Evolutionary conservation across 2,888 invertebrate species (phyloP).

Genomic region (Phortica okadai): DNA sequence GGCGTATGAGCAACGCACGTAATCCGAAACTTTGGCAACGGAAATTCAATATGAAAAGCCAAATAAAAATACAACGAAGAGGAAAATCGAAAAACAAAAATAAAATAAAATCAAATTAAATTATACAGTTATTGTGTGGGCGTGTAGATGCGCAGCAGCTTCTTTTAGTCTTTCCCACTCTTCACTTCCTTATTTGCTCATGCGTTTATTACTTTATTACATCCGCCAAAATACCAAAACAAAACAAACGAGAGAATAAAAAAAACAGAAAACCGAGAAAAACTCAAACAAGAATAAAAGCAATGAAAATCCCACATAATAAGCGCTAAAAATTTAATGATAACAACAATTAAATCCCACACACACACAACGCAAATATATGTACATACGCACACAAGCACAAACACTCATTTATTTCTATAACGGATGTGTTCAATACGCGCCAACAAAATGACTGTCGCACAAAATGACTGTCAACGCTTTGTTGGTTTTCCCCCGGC

Average conservation of each 20-base stretch:
- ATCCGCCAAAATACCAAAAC: neutral
- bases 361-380: neutral
- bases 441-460: neutral
- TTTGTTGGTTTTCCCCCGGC: neutral
- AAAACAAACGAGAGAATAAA: neutral
- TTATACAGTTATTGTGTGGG: neutral
- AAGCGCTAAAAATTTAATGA: slow-evolving; percentile 30
- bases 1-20: neutral
- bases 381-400: neutral
- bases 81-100: neutral
- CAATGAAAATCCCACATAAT: neutral
- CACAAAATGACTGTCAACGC: slow-evolving; percentile 15
- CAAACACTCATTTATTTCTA: neutral
- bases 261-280: neutral
- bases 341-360: slow-evolving; percentile 46
- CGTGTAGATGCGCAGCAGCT: neutral
- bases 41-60: neutral
- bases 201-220: slow-evolving; percentile 12
- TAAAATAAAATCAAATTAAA: neutral
- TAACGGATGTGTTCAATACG: neutral
- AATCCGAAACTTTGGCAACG: neutral
- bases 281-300: neutral
- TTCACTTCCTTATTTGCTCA: neutral
- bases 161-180: neutral
- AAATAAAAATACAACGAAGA: neutral